Percentiles rank a stretch among this genome's conserved stretches.
Conservation (phyloP, 2,113 vertebrate species). For the Poeciliopsis occidentalis region DNA sequence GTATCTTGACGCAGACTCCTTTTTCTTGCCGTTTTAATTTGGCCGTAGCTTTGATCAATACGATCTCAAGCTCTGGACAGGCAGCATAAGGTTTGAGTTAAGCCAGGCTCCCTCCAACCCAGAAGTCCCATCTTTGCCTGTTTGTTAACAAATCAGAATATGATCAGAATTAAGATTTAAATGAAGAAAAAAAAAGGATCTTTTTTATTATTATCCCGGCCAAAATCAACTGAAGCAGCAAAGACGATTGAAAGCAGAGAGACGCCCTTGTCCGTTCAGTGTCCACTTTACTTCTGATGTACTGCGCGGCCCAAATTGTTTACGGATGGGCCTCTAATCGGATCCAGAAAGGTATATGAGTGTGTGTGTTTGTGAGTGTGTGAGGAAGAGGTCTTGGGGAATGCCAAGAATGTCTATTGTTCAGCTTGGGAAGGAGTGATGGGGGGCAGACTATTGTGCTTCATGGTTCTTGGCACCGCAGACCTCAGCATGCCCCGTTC, state of each 20-base stretch:
- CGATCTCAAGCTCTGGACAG: too few species aligned
- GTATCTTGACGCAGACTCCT: too few species aligned
- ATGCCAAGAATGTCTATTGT: constrained; percentile 75
- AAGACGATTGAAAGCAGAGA: constrained; percentile 7
- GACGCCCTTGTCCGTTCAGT: constrained; percentile 11
- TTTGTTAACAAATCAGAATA: neutral
- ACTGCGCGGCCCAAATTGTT: constrained; percentile 16
- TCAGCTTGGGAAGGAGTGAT: constrained; percentile 48
- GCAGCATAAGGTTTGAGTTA: neutral
- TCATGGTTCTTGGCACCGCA: constrained; percentile 65
- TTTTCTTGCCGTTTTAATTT: too few species aligned
- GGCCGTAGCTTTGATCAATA: too few species aligned
- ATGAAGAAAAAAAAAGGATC: neutral
- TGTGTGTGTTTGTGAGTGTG: constrained; percentile 15
- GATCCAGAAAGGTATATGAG: constrained; percentile 32
- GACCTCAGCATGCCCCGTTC: constrained; percentile 49
- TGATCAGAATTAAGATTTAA: neutral
- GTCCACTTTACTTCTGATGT: constrained; percentile 6
- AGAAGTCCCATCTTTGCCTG: neutral
- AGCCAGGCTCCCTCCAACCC: neutral
- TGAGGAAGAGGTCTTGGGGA: constrained; percentile 66
- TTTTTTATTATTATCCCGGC: neutral
- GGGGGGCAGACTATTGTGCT: constrained; percentile 71
- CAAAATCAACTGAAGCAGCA: constrained; percentile 1
- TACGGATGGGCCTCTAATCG: constrained; percentile 44